Conservation (phyloP, 2,888 invertebrate species). For the Hypomecis punctinalis region DNA sequence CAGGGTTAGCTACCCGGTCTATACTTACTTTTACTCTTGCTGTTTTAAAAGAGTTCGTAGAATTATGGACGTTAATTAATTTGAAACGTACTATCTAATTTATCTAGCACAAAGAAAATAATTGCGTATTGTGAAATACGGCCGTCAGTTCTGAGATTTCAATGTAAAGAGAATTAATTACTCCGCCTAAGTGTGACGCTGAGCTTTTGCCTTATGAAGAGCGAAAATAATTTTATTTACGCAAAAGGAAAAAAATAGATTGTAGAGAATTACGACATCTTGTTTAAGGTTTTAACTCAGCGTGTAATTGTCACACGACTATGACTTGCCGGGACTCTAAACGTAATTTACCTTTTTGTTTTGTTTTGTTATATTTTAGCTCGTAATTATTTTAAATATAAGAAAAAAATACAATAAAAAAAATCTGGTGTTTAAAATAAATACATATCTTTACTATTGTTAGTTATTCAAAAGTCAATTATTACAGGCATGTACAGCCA, state of each 20-base stretch:
- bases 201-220: conserved; percentile 4
- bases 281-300: background rate
- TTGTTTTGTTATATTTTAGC: too few species aligned
- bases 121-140: conserved; percentile 25
- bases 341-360: too few species aligned
- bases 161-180: conserved; percentile 26
- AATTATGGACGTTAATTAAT: conserved; percentile 2
- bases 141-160: conserved; percentile 18
- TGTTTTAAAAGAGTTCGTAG: background rate
- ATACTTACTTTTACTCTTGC: background rate
- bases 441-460: too few species aligned
- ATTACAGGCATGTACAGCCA: too few species aligned
- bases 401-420: too few species aligned
- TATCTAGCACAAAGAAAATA: conserved; percentile 24
- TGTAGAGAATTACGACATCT: background rate
- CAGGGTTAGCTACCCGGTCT: too few species aligned
- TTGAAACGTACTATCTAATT: conserved; percentile 11
- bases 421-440: too few species aligned
- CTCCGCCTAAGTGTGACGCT: conserved; percentile 9
- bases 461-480: too few species aligned
- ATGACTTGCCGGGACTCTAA: too few species aligned
- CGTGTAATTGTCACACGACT: too few species aligned
- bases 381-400: too few species aligned
- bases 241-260: background rate
- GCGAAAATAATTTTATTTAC: conserved; percentile 10